Base-by-base conservation (phyloP, 1,140 invertebrate genomes). In the Zaprionus kolodkinae region DNA sequence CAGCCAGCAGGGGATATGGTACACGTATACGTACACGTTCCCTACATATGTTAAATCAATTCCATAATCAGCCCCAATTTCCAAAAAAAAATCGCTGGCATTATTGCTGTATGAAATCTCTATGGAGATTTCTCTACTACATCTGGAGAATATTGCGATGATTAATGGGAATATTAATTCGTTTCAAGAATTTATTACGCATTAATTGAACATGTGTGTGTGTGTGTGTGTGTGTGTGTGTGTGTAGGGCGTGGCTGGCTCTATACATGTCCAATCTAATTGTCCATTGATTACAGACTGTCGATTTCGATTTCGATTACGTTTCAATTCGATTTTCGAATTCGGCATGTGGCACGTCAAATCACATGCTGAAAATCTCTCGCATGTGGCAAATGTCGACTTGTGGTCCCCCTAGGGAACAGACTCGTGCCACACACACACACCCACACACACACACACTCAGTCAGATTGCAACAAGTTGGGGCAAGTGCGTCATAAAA, bases 131-230 rank as follows among this genome's bases (percentile, higher is more conserved):
- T 35, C 33, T 35, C 33, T n/a, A n/a, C 33, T 9, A 35, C 33
- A 9, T 36, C 21, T 52, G 45, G 21, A 15, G 11, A 13, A 64
- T 27, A 25, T 57, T 59, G 40, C 54, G 30, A 59, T 68, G 65
- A 68, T 68, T 68, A 68, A 68, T 68, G 65, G 17, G 55, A 48
- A 68, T 68, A 68, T 59, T 68, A 68, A 68, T 68, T 59, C n/a
- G 30, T 30, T 59, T 48, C 55, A 1, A 10, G 55, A 25, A 59
- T 56, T 70, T 69, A 73, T 69, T 55, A 38, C 66, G 25, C 72
- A 74, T 70, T 74, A 70, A 74, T 74, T 74, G 72, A 66, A 38
- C 55, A 57, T 60, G 15, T 33, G 25, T 1, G 62, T 21, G 2
- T 1, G 21, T 21, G 2, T 21, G 2, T 21, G 21, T 21, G 1